Percentiles rank a stretch among this genome's conserved stretches.
These are phyloP conservation scores for Clunio marinus DNA, from an alignment of 2,888 invertebrate genomes.

Conservation along the genomic window DNA sequence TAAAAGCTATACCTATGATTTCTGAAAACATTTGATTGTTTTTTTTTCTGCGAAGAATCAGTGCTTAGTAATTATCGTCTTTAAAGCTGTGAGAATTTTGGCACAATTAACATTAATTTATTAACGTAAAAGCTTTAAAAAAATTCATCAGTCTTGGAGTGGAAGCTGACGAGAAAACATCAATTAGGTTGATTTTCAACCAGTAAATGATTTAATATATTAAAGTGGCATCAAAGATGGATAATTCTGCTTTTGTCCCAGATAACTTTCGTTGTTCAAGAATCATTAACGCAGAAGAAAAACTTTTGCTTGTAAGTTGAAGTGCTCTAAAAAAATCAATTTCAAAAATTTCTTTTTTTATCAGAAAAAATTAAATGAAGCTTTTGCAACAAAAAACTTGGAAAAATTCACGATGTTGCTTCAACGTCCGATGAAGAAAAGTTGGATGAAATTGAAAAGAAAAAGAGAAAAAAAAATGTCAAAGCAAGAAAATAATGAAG, in stretches of 20 bases:
- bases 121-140: too few species aligned
- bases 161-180: background rate
- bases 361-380: constrained; percentile 25
- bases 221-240: background rate
- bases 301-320: constrained; percentile 22
- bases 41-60: too few species aligned
- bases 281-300: constrained; percentile 28
- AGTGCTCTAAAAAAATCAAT: background rate
- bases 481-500: background rate
- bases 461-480: background rate
- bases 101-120: too few species aligned
- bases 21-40: too few species aligned
- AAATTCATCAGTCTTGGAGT: background rate
- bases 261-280: background rate
- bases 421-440: constrained; percentile 19
- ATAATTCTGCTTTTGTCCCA: background rate
- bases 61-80: too few species aligned
- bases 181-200: too few species aligned
- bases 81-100: too few species aligned
- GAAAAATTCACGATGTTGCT: constrained; percentile 34
- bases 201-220: too few species aligned
- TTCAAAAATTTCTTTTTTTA: background rate
- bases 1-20: too few species aligned
- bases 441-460: background rate
- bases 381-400: background rate